Evolutionary conservation across 1,140 invertebrate genomes (phyloP).

Genomic region (Calliphora vicina): DNA sequence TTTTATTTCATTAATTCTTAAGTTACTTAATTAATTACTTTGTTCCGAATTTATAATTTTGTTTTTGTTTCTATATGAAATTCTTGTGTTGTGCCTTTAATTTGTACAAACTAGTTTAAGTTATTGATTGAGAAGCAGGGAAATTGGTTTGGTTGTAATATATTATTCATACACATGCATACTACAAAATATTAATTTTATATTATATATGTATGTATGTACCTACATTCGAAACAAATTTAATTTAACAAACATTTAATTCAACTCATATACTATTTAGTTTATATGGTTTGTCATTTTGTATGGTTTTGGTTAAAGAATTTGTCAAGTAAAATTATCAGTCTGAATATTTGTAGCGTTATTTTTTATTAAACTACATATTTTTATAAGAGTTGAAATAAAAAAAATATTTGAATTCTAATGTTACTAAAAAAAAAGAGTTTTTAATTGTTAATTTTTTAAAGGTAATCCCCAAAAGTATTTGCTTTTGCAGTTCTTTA

Average conservation of each 20-base stretch:
- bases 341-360: constrained; percentile 1
- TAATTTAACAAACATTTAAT: not conserved
- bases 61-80: not conserved
- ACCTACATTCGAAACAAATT: not conserved
- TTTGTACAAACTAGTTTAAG: constrained; percentile 18
- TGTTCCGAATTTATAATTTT: not conserved
- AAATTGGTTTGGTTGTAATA: not conserved
- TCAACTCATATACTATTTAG: not conserved
- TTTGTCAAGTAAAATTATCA: not conserved
- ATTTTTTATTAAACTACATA: not conserved
- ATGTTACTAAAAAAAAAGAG: not conserved
- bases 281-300: not conserved
- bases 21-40: constrained; percentile 2
- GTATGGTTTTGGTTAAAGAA: not conserved
- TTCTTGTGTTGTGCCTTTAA: not conserved
- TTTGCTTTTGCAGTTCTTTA: not conserved
- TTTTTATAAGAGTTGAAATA: not conserved
- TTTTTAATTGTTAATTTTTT: constrained; percentile 6
- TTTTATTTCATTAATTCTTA: not conserved
- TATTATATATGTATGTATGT: too few relatives aligned
- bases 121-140: not conserved
- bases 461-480: not conserved
- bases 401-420: not conserved
- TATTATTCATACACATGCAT: not conserved
- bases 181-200: too few relatives aligned